Base-by-base conservation (phyloP, 1,140 invertebrate genomes). In the Stenopsyche tienmushanensis region DNA sequence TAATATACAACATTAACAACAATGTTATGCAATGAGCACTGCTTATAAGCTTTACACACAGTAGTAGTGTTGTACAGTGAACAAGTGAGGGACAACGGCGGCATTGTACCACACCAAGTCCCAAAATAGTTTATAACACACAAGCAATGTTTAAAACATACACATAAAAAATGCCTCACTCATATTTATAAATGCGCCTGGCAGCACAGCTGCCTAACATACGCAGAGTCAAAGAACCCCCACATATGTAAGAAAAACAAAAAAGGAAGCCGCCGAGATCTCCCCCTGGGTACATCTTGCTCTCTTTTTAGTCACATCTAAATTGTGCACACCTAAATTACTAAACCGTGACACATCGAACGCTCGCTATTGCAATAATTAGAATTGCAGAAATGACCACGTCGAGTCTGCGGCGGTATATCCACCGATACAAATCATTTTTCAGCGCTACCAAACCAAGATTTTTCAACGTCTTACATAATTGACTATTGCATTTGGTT, bases 91-190 rank as follows among this genome's bases (percentile, higher is more conserved):
- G 25, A 62, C 60, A 62, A 62, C 60, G 21, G 45, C 21, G 42
- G 42, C 60, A 62, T 62, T 62, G 60, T 62, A 62, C 60, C 47
- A 49, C 44, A 44, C 44, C 23, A 58, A 57, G 52, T 49, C 52
- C 63, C 44, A 65, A 65, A 65, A 65, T 65, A 65, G 63, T 65
- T 65, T 65, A 65, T 65, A 55, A 64, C 49, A 64, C 39, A 41
- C 34, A 18, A 60, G 52, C 52, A 55, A 57, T 65, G 63, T 65
- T 65, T 65, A 55, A 65, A 65, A 65, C 63, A 55, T 55, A 65
- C 63, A 24, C 21, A 47, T 44, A 55, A 65, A 57, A 29, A 41
- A 53, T 23, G 42, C 63, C 52, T 58, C 53, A 65, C 63, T 57
- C 63, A 65, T 57, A 57, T 54, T 65, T 65, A 65, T 65, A 65